A percentile compares a stretch with the other conserved stretches of the same genome.
Evolutionary conservation across 2,797 vertebrate species (phyloP).

Genomic region (Semotilus atromaculatus): DNA sequence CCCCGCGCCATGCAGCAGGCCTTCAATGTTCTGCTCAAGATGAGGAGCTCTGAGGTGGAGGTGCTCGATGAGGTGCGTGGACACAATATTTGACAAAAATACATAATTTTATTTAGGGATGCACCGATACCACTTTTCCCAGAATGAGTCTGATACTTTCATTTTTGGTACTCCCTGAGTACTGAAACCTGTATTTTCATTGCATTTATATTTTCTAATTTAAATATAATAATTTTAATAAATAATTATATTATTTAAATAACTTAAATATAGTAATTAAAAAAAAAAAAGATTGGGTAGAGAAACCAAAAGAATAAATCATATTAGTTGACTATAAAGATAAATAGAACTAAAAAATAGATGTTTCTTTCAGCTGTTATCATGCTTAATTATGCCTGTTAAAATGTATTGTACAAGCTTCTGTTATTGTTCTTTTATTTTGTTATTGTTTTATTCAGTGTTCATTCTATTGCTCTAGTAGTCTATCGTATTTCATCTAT

Average conservation of each 20-base stretch:
- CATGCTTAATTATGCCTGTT: background rate
- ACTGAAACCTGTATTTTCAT: background rate
- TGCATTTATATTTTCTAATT: background rate
- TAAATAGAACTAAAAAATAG: too few species aligned
- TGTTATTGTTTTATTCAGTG: too few species aligned
- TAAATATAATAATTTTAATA: too few species aligned
- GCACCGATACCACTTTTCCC: too few species aligned
- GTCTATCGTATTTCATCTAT: too few species aligned
- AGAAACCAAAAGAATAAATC: background rate
- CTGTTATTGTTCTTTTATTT: too few species aligned
- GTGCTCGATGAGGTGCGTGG: slow-evolving; percentile 90
- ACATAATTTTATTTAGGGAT: background rate
- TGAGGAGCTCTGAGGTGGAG: slow-evolving; percentile 92
- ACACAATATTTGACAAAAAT: background rate
- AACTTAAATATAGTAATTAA: background rate
- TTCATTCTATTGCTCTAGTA: too few species aligned
- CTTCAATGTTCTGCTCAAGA: slow-evolving; percentile 89
- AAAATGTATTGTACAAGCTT: too few species aligned
- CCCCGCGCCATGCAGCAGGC: slow-evolving; percentile 91
- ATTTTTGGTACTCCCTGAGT: too few species aligned
- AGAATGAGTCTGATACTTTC: too few species aligned
- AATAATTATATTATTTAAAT: too few species aligned
- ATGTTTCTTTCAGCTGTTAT: background rate
- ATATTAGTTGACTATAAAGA: too few species aligned
- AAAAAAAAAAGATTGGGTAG: background rate